Evolutionary conservation across 2,888 invertebrate species (phyloP), one percentile per base, ranked within the genome.

Genomic region (Ophion obscuratus): DNA sequence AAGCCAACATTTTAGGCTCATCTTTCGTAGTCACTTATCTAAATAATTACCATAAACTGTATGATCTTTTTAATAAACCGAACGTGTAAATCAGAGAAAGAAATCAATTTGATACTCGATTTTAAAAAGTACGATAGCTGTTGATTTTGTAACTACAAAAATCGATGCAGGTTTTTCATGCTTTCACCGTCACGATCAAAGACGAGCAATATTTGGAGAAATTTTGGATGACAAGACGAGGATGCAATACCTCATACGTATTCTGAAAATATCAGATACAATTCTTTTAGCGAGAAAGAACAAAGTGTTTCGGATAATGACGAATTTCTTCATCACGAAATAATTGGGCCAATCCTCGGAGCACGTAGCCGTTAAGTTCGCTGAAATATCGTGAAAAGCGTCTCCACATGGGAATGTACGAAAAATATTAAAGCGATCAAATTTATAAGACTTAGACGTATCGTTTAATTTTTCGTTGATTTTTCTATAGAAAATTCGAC

Each of bases 361-460:
- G 17, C 31, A 24, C 14, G 47, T 14, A 6, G 24, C 44, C 47
- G 14, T 24, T 11, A 11, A 47, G 11, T 47, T 24, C 68, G 20
- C 9, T 20, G 24, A 3, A 11, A 68, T 20, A 4, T 20, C 24
- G 24, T 2, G 24, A 27, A 47, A 24, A 53, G 27, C 47, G 47
- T 24, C 31, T 59, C 20, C 44, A 7, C 36, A 7, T 36, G 6
- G 14, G 20, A 77, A 66, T n/a, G 14, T 6, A 53, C 17, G 20
- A 57, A 7, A 31, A 59, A 40, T 6, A 36, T 24, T n/a, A 61
- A 59, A 44, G 36, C 20, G 31, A 47, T 40, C 31, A 31, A 68
- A 62, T 70, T 61, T 79, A 70, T 64, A 57, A 76, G 53, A 76
- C 47, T n/a, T 53, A 40, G 53, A 53, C 20, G 47, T 73, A 53